phyloP scores from a whole-genome alignment of 2,113 vertebrate genomes.

The Pyxicephalus adspersus region DNA sequence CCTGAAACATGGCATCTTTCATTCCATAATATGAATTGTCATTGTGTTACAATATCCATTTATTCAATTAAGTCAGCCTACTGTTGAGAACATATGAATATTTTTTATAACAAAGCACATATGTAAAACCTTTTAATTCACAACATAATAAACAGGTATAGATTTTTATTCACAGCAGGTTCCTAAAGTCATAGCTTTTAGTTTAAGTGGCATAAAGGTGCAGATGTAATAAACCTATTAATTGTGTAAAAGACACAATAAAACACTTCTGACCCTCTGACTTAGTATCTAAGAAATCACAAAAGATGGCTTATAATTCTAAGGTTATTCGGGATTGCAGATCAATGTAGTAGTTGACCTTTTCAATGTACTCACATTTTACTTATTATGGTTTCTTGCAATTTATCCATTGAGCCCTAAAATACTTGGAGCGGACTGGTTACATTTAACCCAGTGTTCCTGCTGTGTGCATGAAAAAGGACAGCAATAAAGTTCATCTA shows the following conservation, averaged over 20 bases:
- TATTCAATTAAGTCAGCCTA: conserved; percentile 1
- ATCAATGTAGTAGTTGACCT: conserved; percentile 79
- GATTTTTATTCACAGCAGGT: conserved; percentile 68
- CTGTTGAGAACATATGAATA: not conserved
- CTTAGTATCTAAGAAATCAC: conserved; percentile 70
- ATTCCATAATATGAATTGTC: not conserved
- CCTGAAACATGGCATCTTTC: not conserved
- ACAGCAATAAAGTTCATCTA: conserved; percentile 72
- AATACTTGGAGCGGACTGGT: conserved; percentile 69
- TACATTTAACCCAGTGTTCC: conserved; percentile 72
- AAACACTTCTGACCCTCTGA: conserved; percentile 76
- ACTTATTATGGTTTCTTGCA: conserved; percentile 73
- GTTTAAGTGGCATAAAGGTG: conserved; percentile 78
- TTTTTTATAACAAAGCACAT: conserved; percentile 32
- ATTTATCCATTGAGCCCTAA: conserved; percentile 72
- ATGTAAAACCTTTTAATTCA: conserved; percentile 38
- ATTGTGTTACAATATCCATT: not conserved
- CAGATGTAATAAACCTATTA: conserved; percentile 78
- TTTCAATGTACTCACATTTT: conserved; percentile 75
- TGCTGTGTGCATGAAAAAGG: conserved; percentile 71
- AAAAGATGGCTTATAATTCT: conserved; percentile 70
- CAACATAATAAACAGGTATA: conserved; percentile 34
- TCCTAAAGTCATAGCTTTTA: conserved; percentile 72
- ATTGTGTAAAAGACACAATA: conserved; percentile 74
- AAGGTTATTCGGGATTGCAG: conserved; percentile 72